Base-by-base conservation (phyloP, 2,797 vertebrate species). In the Centropyge bicolor region DNA sequence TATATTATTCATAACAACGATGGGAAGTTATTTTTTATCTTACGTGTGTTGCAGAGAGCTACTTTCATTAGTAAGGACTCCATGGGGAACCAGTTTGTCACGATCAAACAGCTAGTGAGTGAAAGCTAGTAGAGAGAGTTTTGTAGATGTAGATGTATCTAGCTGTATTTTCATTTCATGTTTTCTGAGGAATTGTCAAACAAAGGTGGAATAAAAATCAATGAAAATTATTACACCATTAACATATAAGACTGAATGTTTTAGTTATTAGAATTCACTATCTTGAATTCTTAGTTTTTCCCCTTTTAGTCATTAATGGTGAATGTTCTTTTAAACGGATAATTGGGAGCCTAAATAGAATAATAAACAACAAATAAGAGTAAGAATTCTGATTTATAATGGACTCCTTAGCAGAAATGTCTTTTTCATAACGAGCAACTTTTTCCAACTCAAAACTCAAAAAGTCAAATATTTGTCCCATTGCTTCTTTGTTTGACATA, bases 1-100 rank as follows among this genome's bases (percentile, higher is more conserved):
- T 63, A 10, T 59, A 70, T 74, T 74, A 72, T 83, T 79, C 24
- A 80, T 49, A 64, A 27, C 71, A 61, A 48, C 9, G 31, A 0
- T 49, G 7, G 3, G 3, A 54, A 13, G 48, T 38, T 14, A 45
- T 57, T 66, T 57, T 66, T 54, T 0, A 41, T 71, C 17, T 22
- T 16, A 6, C 19, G 31, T 66, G 35, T 61, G 24, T 63, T 69
- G n/a, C n/a, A 24, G 12, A 6, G 24, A 51, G 36, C 13, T 31
- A 8, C 27, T 65, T 49, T 24, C 41, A 45, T 48, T 38, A 70
- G 36, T 82, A 40, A 60, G 67, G 24, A 19, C 40, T 73, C 48
- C 16, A 35, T 7, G 14, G 22, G 51, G 45, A n/a, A 16, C 19
- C 2, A 1, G 17, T 43, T 43, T 62, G 56, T 24, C 24, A 38